These are phyloP conservation scores for Hetaerina titia DNA, from an alignment of 2,888 invertebrate species.

Conservation along the genomic window DNA sequence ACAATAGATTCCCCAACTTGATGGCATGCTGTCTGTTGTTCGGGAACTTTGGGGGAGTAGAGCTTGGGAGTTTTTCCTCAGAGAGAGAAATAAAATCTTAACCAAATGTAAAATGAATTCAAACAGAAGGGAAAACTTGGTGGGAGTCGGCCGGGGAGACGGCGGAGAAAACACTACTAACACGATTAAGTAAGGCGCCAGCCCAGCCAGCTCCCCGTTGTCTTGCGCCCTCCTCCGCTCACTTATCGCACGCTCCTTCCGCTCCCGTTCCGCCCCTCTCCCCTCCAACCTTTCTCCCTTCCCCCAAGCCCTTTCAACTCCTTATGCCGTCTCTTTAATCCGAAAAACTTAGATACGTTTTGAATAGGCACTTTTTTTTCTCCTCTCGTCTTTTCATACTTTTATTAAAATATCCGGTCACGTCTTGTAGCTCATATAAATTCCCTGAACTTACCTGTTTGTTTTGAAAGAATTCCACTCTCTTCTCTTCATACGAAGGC, in stretches of 20 bases:
- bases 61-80: background rate
- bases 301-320: background rate
- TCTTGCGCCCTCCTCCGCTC: background rate
- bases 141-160: background rate
- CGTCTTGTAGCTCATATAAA: background rate
- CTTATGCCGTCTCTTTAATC: background rate
- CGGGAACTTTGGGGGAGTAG: background rate
- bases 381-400: background rate
- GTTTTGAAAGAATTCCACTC: background rate
- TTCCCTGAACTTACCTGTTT: background rate
- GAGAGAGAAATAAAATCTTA: constrained; percentile 36
- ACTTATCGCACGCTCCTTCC: background rate
- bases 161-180: constrained; percentile 47
- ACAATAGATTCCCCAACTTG: constrained; percentile 39
- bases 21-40: constrained; percentile 28
- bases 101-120: constrained; percentile 50
- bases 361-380: background rate
- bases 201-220: background rate
- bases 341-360: background rate
- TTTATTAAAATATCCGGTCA: background rate
- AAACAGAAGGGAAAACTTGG: constrained; percentile 49
- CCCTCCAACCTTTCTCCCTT: background rate
- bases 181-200: constrained; percentile 53
- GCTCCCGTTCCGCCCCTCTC: background rate
- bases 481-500: too few relatives aligned